These are phyloP conservation scores for Phymastichus coffea DNA, from an alignment of 1,140 invertebrate genomes.

Conservation along the genomic window DNA sequence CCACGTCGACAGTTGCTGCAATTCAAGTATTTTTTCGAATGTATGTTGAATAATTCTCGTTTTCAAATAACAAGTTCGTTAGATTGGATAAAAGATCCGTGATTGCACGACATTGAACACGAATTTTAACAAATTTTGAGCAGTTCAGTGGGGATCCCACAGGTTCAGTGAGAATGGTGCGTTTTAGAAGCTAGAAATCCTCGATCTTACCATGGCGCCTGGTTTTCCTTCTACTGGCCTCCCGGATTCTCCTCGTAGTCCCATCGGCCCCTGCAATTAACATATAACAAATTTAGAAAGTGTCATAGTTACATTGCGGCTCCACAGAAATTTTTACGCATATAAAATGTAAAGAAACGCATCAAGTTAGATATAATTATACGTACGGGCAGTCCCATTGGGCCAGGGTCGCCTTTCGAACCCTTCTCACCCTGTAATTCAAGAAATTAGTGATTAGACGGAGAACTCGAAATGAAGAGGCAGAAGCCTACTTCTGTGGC, in stretches of 20 bases:
- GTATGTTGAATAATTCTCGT: too few relatives aligned
- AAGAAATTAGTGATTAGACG: constrained; percentile 18
- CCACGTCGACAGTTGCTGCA: too few relatives aligned
- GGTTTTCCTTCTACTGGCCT: constrained; percentile 75
- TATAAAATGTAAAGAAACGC: not conserved
- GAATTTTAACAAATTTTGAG: not conserved
- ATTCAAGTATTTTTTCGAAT: too few relatives aligned
- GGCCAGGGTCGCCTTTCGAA: constrained; percentile 85
- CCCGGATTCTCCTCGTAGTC: constrained; percentile 78
- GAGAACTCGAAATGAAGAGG: too few relatives aligned
- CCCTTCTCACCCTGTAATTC: constrained; percentile 84
- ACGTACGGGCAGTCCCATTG: constrained; percentile 94
- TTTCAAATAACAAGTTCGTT: too few relatives aligned
- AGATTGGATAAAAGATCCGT: too few relatives aligned
- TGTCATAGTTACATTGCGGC: not conserved
- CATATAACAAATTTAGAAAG: not conserved
- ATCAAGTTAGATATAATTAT: not conserved
- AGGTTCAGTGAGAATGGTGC: constrained; percentile 48
- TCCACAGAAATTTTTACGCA: not conserved
- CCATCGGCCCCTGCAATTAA: constrained; percentile 78
- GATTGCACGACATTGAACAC: not conserved
- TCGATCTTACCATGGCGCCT: constrained; percentile 73
- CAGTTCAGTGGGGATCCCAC: constrained; percentile 20
- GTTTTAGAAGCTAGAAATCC: constrained; percentile 51
- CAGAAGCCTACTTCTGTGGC: too few relatives aligned